Evolutionary conservation across 2,888 invertebrate genomes (phyloP).

Genomic region (Pachycephus smyrnensis): DNA sequence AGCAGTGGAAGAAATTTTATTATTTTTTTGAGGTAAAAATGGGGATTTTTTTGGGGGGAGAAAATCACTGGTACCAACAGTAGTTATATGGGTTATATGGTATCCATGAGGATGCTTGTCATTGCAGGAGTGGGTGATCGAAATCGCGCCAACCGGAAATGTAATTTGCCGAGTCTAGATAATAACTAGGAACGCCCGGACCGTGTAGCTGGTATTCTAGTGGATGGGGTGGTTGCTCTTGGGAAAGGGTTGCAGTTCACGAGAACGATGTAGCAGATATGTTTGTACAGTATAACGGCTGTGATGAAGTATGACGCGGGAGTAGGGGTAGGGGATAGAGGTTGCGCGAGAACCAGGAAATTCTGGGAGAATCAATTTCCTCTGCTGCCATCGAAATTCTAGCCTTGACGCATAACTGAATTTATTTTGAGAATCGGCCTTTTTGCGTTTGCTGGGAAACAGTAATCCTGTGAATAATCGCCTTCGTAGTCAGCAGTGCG

Average conservation of each 20-base stretch:
- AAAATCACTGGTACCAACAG: not conserved
- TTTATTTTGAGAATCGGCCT: constrained; percentile 31
- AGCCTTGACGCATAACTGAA: constrained; percentile 36
- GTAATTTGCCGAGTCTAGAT: not conserved
- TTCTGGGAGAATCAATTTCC: constrained; percentile 47
- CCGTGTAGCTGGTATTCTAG: not conserved
- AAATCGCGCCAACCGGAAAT: not conserved
- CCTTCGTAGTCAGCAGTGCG: not conserved
- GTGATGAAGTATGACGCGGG: not conserved
- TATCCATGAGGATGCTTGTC: not conserved
- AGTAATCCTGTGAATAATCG: constrained; percentile 36
- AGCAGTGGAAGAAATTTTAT: not conserved
- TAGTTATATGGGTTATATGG: not conserved
- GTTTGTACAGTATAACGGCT: not conserved
- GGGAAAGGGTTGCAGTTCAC: not conserved
- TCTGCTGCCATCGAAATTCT: constrained; percentile 30
- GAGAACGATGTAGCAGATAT: not conserved
- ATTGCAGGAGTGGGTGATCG: not conserved
- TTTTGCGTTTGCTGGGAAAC: not conserved
- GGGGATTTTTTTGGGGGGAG: too few species aligned
- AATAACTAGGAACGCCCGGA: not conserved
- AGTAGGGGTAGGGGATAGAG: not conserved
- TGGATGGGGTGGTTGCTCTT: not conserved
- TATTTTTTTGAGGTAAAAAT: not conserved
- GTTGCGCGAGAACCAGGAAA: constrained; percentile 29